phyloP scores from a whole-genome alignment of 2,113 vertebrate genomes.

The Barbus barbus region DNA sequence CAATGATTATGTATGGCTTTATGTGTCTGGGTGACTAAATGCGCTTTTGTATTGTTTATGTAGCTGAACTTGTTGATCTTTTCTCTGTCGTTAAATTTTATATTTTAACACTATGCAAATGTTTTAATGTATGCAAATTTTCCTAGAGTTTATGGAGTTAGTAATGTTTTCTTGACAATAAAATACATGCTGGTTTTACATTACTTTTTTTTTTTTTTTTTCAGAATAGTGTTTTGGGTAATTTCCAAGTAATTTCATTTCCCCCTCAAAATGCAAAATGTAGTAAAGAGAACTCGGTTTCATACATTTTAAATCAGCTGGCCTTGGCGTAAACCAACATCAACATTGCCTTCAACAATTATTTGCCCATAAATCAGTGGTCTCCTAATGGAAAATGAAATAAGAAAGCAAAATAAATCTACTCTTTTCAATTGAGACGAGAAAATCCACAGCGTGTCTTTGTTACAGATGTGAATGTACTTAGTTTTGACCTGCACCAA shows the following conservation, averaged over 20 bases:
- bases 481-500: conserved; percentile 12
- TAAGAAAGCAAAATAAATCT: background rate
- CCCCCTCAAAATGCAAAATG: background rate
- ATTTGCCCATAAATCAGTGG: background rate
- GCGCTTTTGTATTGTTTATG: background rate
- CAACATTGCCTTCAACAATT: background rate
- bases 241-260: background rate
- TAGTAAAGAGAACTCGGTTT: background rate
- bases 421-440: background rate
- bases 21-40: conserved; percentile 8
- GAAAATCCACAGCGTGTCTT: background rate
- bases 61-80: background rate
- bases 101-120: background rate
- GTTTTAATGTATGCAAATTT: conserved; percentile 17
- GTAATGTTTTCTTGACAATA: background rate
- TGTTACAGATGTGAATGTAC: background rate
- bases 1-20: background rate
- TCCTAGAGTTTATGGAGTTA: too few species aligned
- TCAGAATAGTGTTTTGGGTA: background rate
- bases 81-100: background rate
- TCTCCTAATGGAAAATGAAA: background rate
- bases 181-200: conserved; percentile 15
- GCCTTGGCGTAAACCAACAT: background rate
- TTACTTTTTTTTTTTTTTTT: background rate
- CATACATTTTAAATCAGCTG: background rate